phyloP scores from a whole-genome alignment of 2,113 vertebrate genomes.

The Cyprinodon brontotheroides region DNA sequence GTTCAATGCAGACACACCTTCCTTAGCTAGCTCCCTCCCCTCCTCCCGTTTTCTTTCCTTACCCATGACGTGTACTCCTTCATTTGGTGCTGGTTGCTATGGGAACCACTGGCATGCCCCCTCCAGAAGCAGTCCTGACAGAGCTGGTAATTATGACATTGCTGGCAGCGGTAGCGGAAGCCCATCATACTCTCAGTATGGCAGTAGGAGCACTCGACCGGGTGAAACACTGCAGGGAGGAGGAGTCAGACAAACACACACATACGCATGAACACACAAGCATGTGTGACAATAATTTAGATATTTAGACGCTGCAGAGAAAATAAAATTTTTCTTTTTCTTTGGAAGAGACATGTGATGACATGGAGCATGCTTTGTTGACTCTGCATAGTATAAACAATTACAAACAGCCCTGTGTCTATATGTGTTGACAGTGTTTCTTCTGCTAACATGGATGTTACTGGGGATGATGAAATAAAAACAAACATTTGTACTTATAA shows the following conservation, averaged over 20 bases:
- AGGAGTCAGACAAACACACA: conserved; percentile 38
- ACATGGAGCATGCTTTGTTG: not conserved
- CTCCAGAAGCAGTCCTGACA: conserved; percentile 99
- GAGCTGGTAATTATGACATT: conserved; percentile 99
- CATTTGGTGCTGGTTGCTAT: conserved; percentile 99
- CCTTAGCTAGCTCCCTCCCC: conserved; percentile 19
- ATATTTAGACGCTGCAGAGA: conserved; percentile 35
- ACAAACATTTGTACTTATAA: conserved; percentile 21
- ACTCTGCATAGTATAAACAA: conserved; percentile 6
- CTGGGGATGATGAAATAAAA: conserved; percentile 17
- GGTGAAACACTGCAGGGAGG: conserved; percentile 92
- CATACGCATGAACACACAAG: conserved; percentile 30
- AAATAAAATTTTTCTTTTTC: conserved; percentile 27
- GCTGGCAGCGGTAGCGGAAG: conserved; percentile 99
- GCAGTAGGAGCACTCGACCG: conserved; percentile 98
- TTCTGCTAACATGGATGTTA: conserved; percentile 23
- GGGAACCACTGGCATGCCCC: conserved; percentile 96
- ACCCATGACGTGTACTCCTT: conserved; percentile 99
- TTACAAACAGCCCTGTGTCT: not conserved
- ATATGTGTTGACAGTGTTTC: conserved; percentile 9
- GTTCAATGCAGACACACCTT: conserved; percentile 61
- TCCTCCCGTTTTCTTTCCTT: conserved; percentile 73
- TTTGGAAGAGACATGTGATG: conserved; percentile 20
- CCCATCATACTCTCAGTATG: conserved; percentile 99
- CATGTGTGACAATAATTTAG: conserved; percentile 42